These are phyloP conservation scores for Micromesistius poutassou DNA, from an alignment of 2,797 vertebrate species.

Conservation along the genomic window DNA sequence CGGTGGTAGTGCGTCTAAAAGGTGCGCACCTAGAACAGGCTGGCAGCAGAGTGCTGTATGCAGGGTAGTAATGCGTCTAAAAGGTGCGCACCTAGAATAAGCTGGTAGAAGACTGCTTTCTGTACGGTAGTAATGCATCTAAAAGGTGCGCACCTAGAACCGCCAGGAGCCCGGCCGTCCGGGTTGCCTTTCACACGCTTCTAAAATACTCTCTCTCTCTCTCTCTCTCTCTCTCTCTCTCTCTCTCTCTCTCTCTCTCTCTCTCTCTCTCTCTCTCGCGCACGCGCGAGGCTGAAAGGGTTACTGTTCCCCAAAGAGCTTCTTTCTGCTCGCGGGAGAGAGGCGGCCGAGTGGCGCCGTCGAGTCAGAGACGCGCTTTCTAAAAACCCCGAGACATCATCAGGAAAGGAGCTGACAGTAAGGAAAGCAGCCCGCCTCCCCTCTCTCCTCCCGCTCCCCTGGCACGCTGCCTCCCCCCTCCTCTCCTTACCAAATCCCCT, in stretches of 20 bases:
- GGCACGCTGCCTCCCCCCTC: background rate
- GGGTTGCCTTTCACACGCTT: background rate
- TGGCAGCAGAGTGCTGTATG: no score
- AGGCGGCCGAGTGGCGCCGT: conserved; percentile 84
- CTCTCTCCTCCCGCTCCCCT: conserved; percentile 5
- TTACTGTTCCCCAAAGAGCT: conserved; percentile 82
- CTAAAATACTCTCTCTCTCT: background rate
- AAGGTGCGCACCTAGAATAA: background rate
- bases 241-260: no score
- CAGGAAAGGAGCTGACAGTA: conserved; percentile 78
- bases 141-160: background rate
- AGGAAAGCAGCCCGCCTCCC: conserved; percentile 66
- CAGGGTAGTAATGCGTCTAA: no score
- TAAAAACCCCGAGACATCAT: conserved; percentile 81
- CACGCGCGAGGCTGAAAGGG: conserved; percentile 74
- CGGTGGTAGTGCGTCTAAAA: no score
- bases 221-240: no score
- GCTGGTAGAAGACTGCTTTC: no score
- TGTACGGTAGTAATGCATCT: no score
- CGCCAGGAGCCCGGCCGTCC: background rate
- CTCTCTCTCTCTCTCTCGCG: background rate
- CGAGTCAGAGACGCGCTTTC: conserved; percentile 62
- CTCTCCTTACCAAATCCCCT: conserved; percentile 27
- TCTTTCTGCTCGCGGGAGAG: conserved; percentile 82
- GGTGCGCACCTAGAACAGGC: no score